These are phyloP conservation scores for Conchocele bisecta DNA, from an alignment of 2,888 invertebrate species.

Conservation along the genomic window DNA sequence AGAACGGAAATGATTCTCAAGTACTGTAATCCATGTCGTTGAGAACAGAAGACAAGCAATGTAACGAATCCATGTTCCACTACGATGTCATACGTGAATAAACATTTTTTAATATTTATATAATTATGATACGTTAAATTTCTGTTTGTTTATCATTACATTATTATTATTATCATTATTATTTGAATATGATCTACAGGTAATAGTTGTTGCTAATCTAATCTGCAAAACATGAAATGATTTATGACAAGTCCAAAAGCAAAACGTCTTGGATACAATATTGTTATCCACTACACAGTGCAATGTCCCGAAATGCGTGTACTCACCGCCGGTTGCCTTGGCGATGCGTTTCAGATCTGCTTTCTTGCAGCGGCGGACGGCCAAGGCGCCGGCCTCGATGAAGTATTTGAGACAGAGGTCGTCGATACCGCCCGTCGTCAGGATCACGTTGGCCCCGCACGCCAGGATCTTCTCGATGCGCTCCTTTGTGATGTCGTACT, in stretches of 20 bases:
- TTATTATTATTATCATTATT: not conserved
- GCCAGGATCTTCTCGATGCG: conserved; percentile 96
- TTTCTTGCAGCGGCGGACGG: conserved; percentile 97
- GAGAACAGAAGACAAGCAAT: not conserved
- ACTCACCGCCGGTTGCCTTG: conserved; percentile 93
- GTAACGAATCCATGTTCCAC: not conserved
- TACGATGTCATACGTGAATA: not conserved
- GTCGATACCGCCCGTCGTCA: conserved; percentile 98
- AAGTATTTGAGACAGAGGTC: conserved; percentile 99
- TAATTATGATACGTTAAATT: not conserved
- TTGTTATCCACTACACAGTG: too few relatives aligned
- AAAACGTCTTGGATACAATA: too few relatives aligned
- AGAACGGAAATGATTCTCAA: too few relatives aligned
- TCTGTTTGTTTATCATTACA: not conserved
- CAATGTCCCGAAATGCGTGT: too few relatives aligned
- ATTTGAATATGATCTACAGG: too few relatives aligned
- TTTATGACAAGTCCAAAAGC: too few relatives aligned
- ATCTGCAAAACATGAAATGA: too few relatives aligned
- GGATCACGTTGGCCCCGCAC: conserved; percentile 97
- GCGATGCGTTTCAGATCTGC: conserved; percentile 98
- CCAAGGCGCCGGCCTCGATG: conserved; percentile 98
- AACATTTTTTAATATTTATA: not conserved
- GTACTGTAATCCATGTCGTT: too few relatives aligned
- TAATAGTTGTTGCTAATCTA: too few relatives aligned
- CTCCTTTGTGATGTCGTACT: conserved; percentile 98